A percentile compares a stretch with the other conserved stretches of the same genome.
phyloP scores from a whole-genome alignment of 1,140 invertebrate genomes.

The Cyclargus thomasi region DNA sequence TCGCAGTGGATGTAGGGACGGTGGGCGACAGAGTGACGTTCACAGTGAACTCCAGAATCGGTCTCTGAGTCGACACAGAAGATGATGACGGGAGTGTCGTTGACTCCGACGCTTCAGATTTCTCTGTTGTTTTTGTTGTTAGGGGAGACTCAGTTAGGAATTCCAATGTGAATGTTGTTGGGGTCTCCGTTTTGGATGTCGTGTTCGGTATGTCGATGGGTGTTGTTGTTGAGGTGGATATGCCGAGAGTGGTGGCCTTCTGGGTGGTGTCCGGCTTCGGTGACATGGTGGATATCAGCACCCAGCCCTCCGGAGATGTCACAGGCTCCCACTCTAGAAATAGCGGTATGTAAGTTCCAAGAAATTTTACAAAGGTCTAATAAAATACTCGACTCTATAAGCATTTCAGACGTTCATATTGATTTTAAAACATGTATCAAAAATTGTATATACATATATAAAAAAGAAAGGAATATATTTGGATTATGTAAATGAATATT shows the following conservation, averaged over 20 bases:
- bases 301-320: slow-evolving; percentile 80
- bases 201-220: slow-evolving; percentile 28
- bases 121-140: slow-evolving; percentile 24
- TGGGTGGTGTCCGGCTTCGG: slow-evolving; percentile 56
- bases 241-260: slow-evolving; percentile 30
- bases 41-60: slow-evolving; percentile 49
- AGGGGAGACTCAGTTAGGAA: slow-evolving; percentile 24
- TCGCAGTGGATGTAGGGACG: slow-evolving; percentile 40
- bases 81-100: slow-evolving; percentile 20
- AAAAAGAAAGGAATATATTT: too few species aligned
- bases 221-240: slow-evolving; percentile 30
- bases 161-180: slow-evolving; percentile 30
- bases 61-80: slow-evolving; percentile 30
- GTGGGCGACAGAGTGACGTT: slow-evolving; percentile 53
- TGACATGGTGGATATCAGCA: slow-evolving; percentile 67
- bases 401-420: too few species aligned
- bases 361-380: too few species aligned
- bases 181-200: slow-evolving; percentile 25
- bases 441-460: too few species aligned
- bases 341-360: not conserved
- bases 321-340: slow-evolving; percentile 74
- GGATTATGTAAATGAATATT: too few species aligned
- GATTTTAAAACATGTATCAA: too few species aligned
- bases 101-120: slow-evolving; percentile 19
- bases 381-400: too few species aligned